phyloP scores from a whole-genome alignment of 1,140 invertebrate species.

The Cardiocondyla obscurior region DNA sequence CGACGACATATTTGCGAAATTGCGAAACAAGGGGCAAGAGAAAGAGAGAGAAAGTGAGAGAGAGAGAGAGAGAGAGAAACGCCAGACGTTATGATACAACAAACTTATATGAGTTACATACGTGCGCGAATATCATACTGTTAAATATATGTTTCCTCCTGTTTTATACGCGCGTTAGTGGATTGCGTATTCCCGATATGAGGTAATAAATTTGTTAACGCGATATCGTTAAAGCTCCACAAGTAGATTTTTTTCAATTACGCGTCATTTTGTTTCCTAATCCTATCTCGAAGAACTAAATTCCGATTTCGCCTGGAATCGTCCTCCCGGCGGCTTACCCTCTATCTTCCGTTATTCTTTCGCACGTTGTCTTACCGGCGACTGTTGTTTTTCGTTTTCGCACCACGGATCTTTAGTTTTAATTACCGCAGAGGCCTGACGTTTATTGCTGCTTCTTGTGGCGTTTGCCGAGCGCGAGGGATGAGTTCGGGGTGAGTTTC shows the following conservation, averaged over 20 bases:
- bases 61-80: background rate
- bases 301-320: constrained; percentile 57
- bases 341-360: constrained; percentile 59
- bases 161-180: background rate
- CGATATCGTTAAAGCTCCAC: constrained; percentile 17
- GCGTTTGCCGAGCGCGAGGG: constrained; percentile 69
- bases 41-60: background rate
- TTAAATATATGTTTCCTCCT: background rate
- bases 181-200: constrained; percentile 2
- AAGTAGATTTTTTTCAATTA: constrained; percentile 53
- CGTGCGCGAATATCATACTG: background rate
- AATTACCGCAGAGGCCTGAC: constrained; percentile 81
- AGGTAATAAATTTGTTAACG: constrained; percentile 48
- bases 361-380: constrained; percentile 56
- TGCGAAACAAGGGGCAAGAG: constrained; percentile 16
- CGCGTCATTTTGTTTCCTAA: constrained; percentile 32
- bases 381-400: constrained; percentile 80
- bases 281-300: constrained; percentile 36
- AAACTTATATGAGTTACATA: background rate
- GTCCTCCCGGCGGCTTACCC: constrained; percentile 51
- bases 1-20: constrained; percentile 32
- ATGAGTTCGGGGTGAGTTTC: constrained; percentile 70
- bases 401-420: constrained; percentile 82
- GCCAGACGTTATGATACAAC: constrained; percentile 3
- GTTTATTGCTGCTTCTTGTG: constrained; percentile 83